Conservation (phyloP, 2,797 vertebrate genomes). For the Argya squamiceps region DNA sequence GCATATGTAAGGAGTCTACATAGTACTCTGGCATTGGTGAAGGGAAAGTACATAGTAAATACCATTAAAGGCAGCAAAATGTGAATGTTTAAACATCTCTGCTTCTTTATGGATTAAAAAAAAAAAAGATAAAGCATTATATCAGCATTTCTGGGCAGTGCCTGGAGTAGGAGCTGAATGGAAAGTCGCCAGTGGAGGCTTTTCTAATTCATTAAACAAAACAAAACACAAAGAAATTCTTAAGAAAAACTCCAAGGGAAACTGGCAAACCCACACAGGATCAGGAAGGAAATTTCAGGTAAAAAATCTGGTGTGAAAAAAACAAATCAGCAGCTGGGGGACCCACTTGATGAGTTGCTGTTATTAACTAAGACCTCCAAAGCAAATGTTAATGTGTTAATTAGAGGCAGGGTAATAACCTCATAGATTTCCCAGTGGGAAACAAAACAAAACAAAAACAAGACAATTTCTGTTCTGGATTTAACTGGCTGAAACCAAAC, state of each 20-base stretch:
- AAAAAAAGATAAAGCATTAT: background rate
- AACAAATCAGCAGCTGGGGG: conserved; percentile 12
- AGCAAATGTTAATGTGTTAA: conserved; percentile 59
- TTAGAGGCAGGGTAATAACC: conserved; percentile 49
- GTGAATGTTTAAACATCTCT: background rate
- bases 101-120: background rate
- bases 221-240: background rate
- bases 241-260: background rate
- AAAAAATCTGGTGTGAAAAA: background rate
- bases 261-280: background rate
- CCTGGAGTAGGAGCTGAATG: background rate
- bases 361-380: conserved; percentile 53
- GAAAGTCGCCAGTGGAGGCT: background rate
- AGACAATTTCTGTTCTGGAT: background rate
- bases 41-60: background rate
- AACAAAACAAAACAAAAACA: conserved; percentile 1
- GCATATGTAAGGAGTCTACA: accelerated
- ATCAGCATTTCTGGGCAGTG: background rate
- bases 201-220: background rate
- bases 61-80: background rate
- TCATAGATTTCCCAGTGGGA: conserved; percentile 35
- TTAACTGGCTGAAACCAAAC: background rate
- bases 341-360: conserved; percentile 21
- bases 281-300: conserved; percentile 7
- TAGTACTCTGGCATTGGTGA: background rate